A percentile compares a stretch with the other conserved stretches of the same genome.
Conservation (phyloP, 2,797 vertebrate species). For the Naso thynnoides region DNA sequence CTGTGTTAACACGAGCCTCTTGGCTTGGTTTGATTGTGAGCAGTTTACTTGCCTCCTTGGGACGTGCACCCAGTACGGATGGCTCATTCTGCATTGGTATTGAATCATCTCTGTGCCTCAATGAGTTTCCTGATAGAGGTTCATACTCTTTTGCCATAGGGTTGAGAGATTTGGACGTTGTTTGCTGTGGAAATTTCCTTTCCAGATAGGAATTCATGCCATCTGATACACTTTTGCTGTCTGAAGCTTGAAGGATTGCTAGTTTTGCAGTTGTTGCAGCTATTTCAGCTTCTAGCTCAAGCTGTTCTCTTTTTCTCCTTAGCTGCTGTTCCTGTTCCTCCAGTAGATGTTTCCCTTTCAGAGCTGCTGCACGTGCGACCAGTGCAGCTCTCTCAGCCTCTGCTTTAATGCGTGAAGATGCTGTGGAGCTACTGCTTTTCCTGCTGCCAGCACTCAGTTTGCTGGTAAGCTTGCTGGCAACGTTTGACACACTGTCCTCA, state of each 20-base stretch:
- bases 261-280: background rate
- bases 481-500: too few species aligned
- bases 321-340: background rate
- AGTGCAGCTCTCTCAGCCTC: background rate
- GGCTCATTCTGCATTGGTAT: too few species aligned
- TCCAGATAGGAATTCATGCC: background rate
- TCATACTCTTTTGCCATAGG: background rate
- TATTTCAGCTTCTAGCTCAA: background rate
- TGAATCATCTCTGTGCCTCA: too few species aligned
- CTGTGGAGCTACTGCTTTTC: background rate
- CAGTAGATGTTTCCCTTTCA: background rate
- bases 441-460: too few species aligned
- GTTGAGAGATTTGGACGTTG: background rate
- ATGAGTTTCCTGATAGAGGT: too few species aligned
- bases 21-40: too few species aligned
- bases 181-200: background rate
- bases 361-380: background rate
- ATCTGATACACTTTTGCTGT: background rate
- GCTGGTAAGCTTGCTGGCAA: too few species aligned
- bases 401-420: background rate
- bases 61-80: too few species aligned
- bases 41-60: too few species aligned
- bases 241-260: background rate
- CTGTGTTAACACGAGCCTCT: too few species aligned
- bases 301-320: background rate